Conservation (phyloP, 2,113 vertebrate genomes). For the Microcebus tavaratra region DNA sequence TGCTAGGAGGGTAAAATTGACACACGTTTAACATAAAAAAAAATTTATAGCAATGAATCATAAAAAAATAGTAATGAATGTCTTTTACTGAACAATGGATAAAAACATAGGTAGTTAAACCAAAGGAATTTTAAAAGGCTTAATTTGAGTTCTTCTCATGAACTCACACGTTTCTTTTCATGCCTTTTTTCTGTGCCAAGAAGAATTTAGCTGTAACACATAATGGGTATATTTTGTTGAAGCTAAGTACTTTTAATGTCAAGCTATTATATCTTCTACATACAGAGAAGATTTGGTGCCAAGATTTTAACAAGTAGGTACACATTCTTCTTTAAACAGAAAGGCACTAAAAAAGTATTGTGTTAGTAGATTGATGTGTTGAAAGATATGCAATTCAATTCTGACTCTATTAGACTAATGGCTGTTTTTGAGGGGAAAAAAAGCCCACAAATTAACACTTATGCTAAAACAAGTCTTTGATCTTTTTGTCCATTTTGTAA, state of each 20-base stretch:
- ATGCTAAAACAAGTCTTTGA: conserved; percentile 38
- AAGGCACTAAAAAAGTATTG: conserved; percentile 62
- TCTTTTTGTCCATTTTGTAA: conserved; percentile 65
- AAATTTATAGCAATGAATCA: conserved; percentile 60
- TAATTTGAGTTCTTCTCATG: conserved; percentile 54
- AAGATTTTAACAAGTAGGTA: conserved; percentile 60
- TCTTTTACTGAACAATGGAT: conserved; percentile 48
- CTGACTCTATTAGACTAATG: conserved; percentile 52
- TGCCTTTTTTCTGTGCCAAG: conserved; percentile 26
- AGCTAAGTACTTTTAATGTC: conserved; percentile 66
- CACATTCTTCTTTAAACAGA: conserved; percentile 64
- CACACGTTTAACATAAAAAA: conserved; percentile 24
- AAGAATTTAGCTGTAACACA: conserved; percentile 55
- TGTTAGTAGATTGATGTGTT: conserved; percentile 63
- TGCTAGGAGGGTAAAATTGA: not conserved
- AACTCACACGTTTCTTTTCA: not conserved
- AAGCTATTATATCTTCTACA: conserved; percentile 61
- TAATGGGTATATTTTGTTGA: conserved; percentile 73
- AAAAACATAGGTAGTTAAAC: conserved; percentile 55
- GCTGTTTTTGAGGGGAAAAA: conserved; percentile 21
- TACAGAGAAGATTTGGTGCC: conserved; percentile 43
- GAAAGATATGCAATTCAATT: conserved; percentile 69
- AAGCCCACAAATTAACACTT: conserved; percentile 27
- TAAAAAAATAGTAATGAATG: conserved; percentile 48
- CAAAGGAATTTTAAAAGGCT: conserved; percentile 62